Conservation (phyloP, 2,113 vertebrate species). For the Gymnocephalus cernua region DNA sequence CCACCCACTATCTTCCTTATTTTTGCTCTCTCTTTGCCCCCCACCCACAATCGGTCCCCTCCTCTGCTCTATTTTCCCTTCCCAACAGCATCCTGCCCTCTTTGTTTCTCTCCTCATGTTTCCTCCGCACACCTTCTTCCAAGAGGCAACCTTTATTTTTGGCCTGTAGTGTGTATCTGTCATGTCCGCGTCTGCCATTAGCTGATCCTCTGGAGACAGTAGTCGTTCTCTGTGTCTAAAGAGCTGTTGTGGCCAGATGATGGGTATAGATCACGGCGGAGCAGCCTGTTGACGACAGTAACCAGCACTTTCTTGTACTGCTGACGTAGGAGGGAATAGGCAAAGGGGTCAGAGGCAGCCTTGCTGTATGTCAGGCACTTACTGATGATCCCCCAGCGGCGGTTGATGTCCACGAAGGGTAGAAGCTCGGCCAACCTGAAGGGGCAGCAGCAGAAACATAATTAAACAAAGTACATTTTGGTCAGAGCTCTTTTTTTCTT, state of each 20-base stretch:
- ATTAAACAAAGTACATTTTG: conserved; percentile 12
- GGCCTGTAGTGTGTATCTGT: conserved; percentile 46
- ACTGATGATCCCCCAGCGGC: conserved; percentile 89
- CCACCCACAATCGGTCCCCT: conserved; percentile 61
- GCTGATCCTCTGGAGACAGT: conserved; percentile 88
- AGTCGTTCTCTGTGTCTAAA: conserved; percentile 88
- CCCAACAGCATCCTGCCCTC: conserved; percentile 57
- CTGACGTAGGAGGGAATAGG: conserved; percentile 88
- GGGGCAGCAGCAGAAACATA: conserved; percentile 32
- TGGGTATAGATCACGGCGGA: conserved; percentile 88
- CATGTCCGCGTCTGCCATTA: conserved; percentile 64
- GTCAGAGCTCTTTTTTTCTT: background rate
- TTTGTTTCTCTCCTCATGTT: conserved; percentile 29
- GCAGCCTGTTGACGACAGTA: conserved; percentile 83
- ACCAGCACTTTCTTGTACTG: conserved; percentile 90
- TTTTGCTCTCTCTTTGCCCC: conserved; percentile 36
- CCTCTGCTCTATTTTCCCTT: conserved; percentile 38
- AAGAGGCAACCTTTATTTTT: conserved; percentile 62
- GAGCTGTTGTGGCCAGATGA: conserved; percentile 90
- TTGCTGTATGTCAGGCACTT: conserved; percentile 92
- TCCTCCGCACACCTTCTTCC: conserved; percentile 46
- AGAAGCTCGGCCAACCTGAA: conserved; percentile 88
- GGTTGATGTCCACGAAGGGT: conserved; percentile 87
- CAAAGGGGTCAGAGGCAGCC: conserved; percentile 88
- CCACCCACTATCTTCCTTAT: conserved; percentile 51